Evolutionary conservation across 2,113 vertebrate species (phyloP), one percentile per base, ranked within the genome.

Genomic region (Lycocorax pyrrhopterus): DNA sequence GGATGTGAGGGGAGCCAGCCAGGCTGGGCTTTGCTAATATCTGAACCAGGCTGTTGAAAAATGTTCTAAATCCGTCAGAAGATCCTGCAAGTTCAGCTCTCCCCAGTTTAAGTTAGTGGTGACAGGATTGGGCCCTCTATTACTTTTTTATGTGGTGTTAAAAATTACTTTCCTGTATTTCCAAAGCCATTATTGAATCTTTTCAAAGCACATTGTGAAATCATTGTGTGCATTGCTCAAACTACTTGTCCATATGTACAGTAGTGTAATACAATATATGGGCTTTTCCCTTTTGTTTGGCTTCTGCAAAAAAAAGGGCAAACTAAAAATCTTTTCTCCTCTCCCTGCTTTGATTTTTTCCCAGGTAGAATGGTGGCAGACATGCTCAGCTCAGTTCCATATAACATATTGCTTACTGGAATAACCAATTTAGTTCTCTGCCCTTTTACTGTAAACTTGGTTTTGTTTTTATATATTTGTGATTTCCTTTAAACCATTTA

Each of bases 141-240:
- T 87, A 73, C 35, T 51, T 91, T 90, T 94, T 94, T 44, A 91
- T 80, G 51, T 91, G 87, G 26, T 85, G 46, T 73, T 76, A 69
- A 76, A 90, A 94, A 95, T 93, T 12, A 44, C 71, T 96, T 96
- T 93, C 33, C 89, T 51, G 29, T 89, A 60, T 76, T 95, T 96
- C 87, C 91, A 87, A 93, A 89, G 78, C 64, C n/a, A 51, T 91
- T 76, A 73, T 69, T 33, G 62, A 79, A 87, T 62, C 59, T 94
- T 87, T 85, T 93, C 87, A 87, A 85, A 76, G 87, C 59, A 64
- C 5, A 0, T 56, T 94, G 89, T 76, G 87, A 75, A 96, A 77
- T 84, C 71, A 7, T 82, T 68, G 52, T 73, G 32, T 64, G n/a
- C 76, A 51, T 91, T 92, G 37, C 71, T 60, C 47, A 64, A 85